Evolutionary conservation across 2,888 invertebrate species (phyloP), one percentile per base, ranked within the genome.

Genomic region (Trissonchulus sp.): DNA sequence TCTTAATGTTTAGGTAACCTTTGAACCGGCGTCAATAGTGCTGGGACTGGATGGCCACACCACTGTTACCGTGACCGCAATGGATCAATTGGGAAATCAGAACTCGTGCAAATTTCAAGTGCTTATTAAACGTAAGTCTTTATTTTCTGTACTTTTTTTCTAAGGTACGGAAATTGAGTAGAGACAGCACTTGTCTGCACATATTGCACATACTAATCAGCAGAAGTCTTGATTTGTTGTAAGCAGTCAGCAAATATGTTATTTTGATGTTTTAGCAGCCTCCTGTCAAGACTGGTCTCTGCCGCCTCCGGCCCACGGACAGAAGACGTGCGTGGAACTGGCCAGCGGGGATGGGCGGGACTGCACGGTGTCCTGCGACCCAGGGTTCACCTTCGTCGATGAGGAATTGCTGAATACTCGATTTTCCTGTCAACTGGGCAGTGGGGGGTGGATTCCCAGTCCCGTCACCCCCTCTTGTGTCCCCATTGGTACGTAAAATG

Each of bases 401-500:
- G 31, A 63, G 35, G 68, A 68, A n/a, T 8, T n/a, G 23, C 82
- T 71, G 80, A 80, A 76, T 77, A 83, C 91, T 0, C 94, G 94
- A 85, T 95, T 93, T 84, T 89, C 90, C 0, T 95, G 94, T 83
- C 89, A 89, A 0, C 91, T 91, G 80, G 83, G 84, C n/a, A n/a
- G 36, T 8, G 90, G 90, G 72, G 89, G 90, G 76, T 95, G 95
- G 95, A 88, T 89, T 15, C 95, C 96, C 0, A 90, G 91, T 1
- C 91, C 92, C 8, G 92, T 94, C 69, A 94, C 95, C 33, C 95
- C 95, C 0, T 94, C 95, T 82, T 96, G 96, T 85, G 94, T 96
- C 33, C 93, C 94, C 1, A 93, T 94, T 88, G 92, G 91, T 91
- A 68, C 1, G 65, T 35, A 48, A 23, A 48, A 15, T n/a, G n/a